Evolutionary conservation across 1,140 invertebrate genomes (phyloP), one percentile per base, ranked within the genome.

Genomic region (Trachymyrmex septentrionalis): DNA sequence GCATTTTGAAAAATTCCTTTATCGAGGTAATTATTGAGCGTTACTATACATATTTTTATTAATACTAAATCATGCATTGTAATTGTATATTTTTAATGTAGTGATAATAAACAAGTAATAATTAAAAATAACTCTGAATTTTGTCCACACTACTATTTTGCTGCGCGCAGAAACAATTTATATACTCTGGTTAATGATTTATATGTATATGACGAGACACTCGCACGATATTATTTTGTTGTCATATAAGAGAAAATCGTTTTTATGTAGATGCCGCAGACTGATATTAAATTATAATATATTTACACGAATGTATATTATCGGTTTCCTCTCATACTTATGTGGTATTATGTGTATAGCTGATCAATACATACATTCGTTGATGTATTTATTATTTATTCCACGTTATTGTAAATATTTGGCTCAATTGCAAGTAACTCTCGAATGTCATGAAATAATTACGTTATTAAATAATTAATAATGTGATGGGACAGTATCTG

Each of bases 371-470:
- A 34, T 73, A 73, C 38, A 34, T 73, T 50, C 44, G 48, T 84
- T 63, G 69, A 0, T 19, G 27, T 10, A 12, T 84, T 59, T 72
- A 84, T 73, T 63, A 84, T 63, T 61, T 84, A 73, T 84, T 63
- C 69, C 24, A 84, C n/a, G 53, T 73, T 82, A 73, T 50, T 84
- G 55, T 75, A 84, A 84, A 84, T 57, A 81, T 84, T 50, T 50
- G 38, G 38, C 19, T 73, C 53, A 24, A 75, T 82, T 73, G 67
- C 67, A 48, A 24, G 27, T 75, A 50, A 61, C 27, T 72, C 3
- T 4, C 24, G 19, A 21, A 72, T 59, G 55, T 48, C 34, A 82
- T 3, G 9, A 84, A 75, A 84, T 64, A 61, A 61, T 63, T 16
- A 61, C 34, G 14, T 61, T 50, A 73, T 84, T 34, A 73, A 84